These are phyloP conservation scores for Panagrolaimus sp. DNA, from an alignment of 1,140 invertebrate genomes.

Conservation along the genomic window DNA sequence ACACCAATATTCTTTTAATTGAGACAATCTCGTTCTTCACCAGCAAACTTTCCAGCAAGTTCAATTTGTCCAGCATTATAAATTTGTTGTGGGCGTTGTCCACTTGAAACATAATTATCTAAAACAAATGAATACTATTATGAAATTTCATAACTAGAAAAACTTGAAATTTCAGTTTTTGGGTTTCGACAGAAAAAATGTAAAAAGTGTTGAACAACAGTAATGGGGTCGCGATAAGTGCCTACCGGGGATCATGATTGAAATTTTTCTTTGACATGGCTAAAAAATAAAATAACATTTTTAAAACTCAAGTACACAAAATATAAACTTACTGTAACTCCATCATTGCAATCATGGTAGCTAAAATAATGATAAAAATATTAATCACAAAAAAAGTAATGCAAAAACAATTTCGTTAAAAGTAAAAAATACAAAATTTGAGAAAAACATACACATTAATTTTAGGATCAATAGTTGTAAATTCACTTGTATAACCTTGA, in stretches of 20 bases:
- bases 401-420: no score
- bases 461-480: conserved; percentile 43
- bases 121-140: no score
- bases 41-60: conserved; percentile 34
- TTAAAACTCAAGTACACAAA: not conserved
- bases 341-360: conserved; percentile 36
- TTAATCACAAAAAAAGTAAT: no score
- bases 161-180: no score
- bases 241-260: conserved; percentile 36
- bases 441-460: conserved; percentile 10
- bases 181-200: no score
- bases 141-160: no score
- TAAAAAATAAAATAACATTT: not conserved
- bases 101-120: conserved; percentile 36
- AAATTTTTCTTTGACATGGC: conserved; percentile 39
- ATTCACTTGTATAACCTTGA: conserved; percentile 35
- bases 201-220: no score
- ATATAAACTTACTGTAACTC: conserved; percentile 25
- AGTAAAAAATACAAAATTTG: no score
- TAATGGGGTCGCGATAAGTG: no score
- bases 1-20: no score
- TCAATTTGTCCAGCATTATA: conserved; percentile 37
- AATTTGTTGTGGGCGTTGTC: conserved; percentile 27
- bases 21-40: conserved; percentile 14
- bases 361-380: not conserved